Evolutionary conservation across 2,888 invertebrate genomes (phyloP).

Genomic region (Agriopis marginaria): DNA sequence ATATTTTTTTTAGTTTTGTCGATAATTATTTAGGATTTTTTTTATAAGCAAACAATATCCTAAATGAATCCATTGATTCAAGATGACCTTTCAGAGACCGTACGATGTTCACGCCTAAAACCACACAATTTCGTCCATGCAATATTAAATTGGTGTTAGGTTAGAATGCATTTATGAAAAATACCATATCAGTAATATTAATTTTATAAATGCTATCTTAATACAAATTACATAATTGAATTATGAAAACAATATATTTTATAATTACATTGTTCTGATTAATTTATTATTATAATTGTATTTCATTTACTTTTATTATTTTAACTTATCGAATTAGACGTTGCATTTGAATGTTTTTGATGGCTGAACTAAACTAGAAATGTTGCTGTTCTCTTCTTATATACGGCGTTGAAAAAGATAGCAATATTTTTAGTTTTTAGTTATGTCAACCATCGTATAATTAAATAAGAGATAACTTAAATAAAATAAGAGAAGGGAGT

Average conservation of each 20-base stretch:
- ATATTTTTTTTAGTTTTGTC: too few species aligned
- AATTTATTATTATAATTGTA: neutral
- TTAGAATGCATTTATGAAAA: slow-evolving; percentile 61
- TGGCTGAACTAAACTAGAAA: neutral
- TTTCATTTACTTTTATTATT: neutral
- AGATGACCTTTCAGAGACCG: neutral
- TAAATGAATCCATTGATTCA: neutral
- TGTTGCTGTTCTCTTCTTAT: neutral
- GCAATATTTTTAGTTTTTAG: neutral
- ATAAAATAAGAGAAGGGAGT: slow-evolving; percentile 29
- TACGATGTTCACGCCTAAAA: slow-evolving; percentile 27
- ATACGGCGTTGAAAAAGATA: neutral
- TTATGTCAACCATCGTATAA: neutral
- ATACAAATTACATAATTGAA: neutral
- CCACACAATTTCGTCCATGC: slow-evolving; percentile 62
- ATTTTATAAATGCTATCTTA: slow-evolving; percentile 29
- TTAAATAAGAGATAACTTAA: slow-evolving; percentile 24
- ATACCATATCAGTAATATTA: slow-evolving; percentile 46
- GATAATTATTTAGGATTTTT: too few species aligned
- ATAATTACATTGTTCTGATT: neutral
- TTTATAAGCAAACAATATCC: too few species aligned
- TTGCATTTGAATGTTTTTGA: neutral
- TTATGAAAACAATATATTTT: neutral
- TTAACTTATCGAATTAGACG: neutral
- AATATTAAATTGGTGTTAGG: slow-evolving; percentile 56